A percentile compares a stretch with the other conserved stretches of the same genome.
These are phyloP conservation scores for Eumerus sabulonum DNA, from an alignment of 2,888 invertebrate species.

Conservation along the genomic window DNA sequence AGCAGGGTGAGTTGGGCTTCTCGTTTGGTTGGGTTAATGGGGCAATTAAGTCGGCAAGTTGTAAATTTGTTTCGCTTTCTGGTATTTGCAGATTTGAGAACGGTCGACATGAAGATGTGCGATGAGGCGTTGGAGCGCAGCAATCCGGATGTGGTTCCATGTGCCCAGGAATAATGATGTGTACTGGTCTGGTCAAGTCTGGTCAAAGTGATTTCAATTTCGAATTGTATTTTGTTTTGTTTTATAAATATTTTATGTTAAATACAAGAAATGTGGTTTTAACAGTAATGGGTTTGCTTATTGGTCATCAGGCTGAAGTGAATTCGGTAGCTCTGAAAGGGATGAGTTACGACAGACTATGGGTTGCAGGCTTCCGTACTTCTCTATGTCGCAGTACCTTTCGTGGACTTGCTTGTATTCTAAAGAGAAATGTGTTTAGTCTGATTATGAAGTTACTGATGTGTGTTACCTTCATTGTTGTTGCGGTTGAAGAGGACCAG, in stretches of 20 bases:
- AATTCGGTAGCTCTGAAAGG: no score
- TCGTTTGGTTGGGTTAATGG: neutral
- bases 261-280: no score
- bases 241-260: no score
- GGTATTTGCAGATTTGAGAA: constrained; percentile 22
- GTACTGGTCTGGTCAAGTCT: no score
- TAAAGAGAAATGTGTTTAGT: neutral
- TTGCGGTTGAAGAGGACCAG: constrained; percentile 37
- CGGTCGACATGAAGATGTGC: constrained; percentile 38
- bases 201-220: no score
- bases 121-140: constrained; percentile 23
- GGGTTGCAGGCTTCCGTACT: constrained; percentile 38
- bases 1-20: constrained; percentile 4
- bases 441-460: no score
- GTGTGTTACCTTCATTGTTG: constrained; percentile 20
- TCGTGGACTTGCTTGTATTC: constrained; percentile 32
- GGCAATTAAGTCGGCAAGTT: neutral
- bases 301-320: no score
- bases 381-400: constrained; percentile 17
- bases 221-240: no score
- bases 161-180: neutral
- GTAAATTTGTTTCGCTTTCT: neutral
- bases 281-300: no score
- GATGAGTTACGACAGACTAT: constrained; percentile 12
- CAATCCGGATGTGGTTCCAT: constrained; percentile 11